phyloP scores from a whole-genome alignment of 2,888 invertebrate species.

The Alloscopus bannaensis region DNA sequence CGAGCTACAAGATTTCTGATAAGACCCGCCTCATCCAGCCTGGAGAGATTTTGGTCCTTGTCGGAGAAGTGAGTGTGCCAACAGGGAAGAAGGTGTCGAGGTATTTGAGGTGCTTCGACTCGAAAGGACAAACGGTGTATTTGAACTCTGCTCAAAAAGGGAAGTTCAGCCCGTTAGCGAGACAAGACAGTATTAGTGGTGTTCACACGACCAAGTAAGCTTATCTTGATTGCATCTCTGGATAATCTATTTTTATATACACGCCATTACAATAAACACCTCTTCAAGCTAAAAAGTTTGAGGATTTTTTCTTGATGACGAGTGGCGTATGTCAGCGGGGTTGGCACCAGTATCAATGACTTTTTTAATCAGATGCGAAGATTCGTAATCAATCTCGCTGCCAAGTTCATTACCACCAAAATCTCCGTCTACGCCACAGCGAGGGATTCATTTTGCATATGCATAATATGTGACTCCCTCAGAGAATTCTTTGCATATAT shows the following conservation, averaged over 20 bases:
- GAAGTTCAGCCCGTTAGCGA: constrained; percentile 92
- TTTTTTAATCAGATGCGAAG: background rate
- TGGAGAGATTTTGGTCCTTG: constrained; percentile 89
- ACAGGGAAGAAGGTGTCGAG: constrained; percentile 80
- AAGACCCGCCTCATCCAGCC: constrained; percentile 83
- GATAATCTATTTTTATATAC: too few relatives aligned
- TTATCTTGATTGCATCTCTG: constrained; percentile 12
- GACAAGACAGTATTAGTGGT: constrained; percentile 93
- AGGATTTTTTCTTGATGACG: background rate
- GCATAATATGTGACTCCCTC: too few relatives aligned
- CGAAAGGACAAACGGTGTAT: constrained; percentile 88
- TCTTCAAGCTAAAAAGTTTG: background rate
- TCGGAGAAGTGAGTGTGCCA: constrained; percentile 80
- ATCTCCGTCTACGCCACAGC: too few relatives aligned
- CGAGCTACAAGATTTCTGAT: constrained; percentile 76
- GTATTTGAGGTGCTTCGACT: constrained; percentile 91
- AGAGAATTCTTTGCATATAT: too few relatives aligned
- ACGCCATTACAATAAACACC: too few relatives aligned
- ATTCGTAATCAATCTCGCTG: constrained; percentile 2
- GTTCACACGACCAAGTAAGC: constrained; percentile 86
- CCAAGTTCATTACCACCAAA: background rate
- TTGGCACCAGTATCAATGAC: background rate
- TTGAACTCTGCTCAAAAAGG: constrained; percentile 85
- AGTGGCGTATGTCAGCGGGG: background rate
- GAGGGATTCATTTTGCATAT: too few relatives aligned